phyloP scores from a whole-genome alignment of 2,797 vertebrate species.

The Manis javanica region DNA sequence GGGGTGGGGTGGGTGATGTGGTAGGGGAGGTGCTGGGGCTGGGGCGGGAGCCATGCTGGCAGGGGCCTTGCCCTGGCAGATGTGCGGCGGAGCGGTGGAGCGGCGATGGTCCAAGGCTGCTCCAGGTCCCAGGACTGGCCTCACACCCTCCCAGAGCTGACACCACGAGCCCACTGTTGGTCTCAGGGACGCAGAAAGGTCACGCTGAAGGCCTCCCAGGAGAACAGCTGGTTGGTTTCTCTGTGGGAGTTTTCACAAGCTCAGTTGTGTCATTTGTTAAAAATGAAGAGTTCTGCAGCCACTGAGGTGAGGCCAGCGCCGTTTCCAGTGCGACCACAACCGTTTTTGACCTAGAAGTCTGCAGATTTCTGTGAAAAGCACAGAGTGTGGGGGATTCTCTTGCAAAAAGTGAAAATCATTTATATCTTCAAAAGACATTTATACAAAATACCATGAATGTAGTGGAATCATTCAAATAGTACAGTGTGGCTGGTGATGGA shows the following conservation, averaged over 20 bases:
- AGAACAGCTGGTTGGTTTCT: not conserved
- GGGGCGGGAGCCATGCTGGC: too few relatives aligned
- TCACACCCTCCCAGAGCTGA: not conserved
- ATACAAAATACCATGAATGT: not conserved
- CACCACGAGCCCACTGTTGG: not conserved
- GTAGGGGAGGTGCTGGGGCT: too few relatives aligned
- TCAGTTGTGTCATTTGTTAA: not conserved
- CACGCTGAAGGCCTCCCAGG: not conserved
- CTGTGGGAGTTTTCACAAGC: not conserved
- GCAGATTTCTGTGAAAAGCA: not conserved
- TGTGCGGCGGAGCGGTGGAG: too few relatives aligned
- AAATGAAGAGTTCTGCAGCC: not conserved
- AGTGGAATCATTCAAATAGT: not conserved
- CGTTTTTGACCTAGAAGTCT: not conserved
- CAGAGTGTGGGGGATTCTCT: not conserved
- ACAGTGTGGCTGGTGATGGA: not conserved
- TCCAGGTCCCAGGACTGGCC: not conserved
- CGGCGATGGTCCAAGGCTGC: not conserved
- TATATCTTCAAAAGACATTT: not conserved
- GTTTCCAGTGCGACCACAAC: accelerated
- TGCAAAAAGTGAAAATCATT: not conserved
- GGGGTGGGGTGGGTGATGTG: too few relatives aligned
- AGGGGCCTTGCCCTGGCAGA: not conserved
- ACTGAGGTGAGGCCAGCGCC: accelerated
- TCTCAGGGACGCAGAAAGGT: not conserved